These are phyloP conservation scores for Proctacanthus coquilletti DNA, from an alignment of 1,140 invertebrate species.

Conservation along the genomic window DNA sequence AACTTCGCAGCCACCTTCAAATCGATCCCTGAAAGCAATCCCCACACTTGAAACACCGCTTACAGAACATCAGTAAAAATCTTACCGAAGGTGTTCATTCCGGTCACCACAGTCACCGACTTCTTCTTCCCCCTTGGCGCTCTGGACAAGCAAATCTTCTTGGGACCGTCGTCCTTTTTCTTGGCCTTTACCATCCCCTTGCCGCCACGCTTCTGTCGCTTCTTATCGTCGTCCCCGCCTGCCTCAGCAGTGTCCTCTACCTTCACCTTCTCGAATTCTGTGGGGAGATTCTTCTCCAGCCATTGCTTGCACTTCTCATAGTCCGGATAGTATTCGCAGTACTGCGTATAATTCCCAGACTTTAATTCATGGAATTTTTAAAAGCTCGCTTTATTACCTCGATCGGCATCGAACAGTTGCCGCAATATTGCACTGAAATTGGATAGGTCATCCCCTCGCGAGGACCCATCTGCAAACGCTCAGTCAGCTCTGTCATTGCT, in stretches of 20 bases:
- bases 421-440: conserved; percentile 81
- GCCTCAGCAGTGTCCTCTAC: conserved; percentile 42
- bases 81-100: conserved; percentile 75
- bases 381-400: too few relatives aligned
- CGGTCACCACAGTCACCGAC: conserved; percentile 84
- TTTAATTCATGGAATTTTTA: conserved; percentile 28
- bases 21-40: conserved; percentile 85
- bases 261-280: conserved; percentile 72
- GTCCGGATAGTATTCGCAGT: conserved; percentile 96
- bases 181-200: conserved; percentile 79
- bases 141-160: conserved; percentile 77
- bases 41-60: too few relatives aligned
- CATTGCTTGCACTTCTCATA: conserved; percentile 96
- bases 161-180: conserved; percentile 74
- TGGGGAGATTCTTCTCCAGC: conserved; percentile 86
- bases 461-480: conserved; percentile 21
- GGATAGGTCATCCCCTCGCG: conserved; percentile 52
- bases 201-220: conserved; percentile 77
- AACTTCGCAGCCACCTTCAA: conserved; percentile 96
- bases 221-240: conserved; percentile 72
- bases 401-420: conserved; percentile 85
- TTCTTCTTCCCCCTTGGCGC: conserved; percentile 97
- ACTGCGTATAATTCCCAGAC: too few relatives aligned
- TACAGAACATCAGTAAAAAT: too few relatives aligned
- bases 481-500: conserved; percentile 12